phyloP scores from a whole-genome alignment of 1,140 invertebrate species.

The Ditylenchus dipsaci region DNA sequence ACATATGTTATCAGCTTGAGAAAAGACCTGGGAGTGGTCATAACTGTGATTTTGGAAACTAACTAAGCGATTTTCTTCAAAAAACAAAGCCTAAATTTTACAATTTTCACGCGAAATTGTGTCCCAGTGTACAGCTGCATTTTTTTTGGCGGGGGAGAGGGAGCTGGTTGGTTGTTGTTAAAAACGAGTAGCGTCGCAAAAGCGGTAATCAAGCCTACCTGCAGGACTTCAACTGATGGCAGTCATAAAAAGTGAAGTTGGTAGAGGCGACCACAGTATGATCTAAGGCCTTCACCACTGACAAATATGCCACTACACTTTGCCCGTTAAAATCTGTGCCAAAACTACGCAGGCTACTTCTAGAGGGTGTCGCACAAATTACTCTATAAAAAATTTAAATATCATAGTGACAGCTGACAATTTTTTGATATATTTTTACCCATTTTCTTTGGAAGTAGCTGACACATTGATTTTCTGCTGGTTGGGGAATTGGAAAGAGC shows the following conservation, averaged over 20 bases:
- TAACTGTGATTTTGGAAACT: too few relatives aligned
- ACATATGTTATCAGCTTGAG: too few relatives aligned
- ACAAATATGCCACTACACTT: slow-evolving; percentile 32
- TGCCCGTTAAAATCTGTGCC: background rate
- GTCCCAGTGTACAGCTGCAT: too few relatives aligned
- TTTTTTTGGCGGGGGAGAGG: too few relatives aligned
- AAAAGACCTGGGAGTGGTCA: too few relatives aligned
- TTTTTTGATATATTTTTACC: slow-evolving; percentile 13
- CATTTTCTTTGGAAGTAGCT: slow-evolving; percentile 17
- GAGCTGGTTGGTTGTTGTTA: too few relatives aligned
- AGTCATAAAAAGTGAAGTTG: slow-evolving; percentile 57
- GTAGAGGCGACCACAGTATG: slow-evolving; percentile 45
- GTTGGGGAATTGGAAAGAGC: slow-evolving; percentile 42
- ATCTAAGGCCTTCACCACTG: slow-evolving; percentile 33
- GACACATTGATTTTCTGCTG: slow-evolving; percentile 34
- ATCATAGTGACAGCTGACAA: too few relatives aligned
- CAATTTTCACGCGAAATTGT: too few relatives aligned
- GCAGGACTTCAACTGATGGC: slow-evolving; percentile 53
- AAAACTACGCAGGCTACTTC: slow-evolving; percentile 25
- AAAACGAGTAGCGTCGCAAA: too few relatives aligned
- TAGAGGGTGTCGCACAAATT: slow-evolving; percentile 39
- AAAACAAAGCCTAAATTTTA: too few relatives aligned
- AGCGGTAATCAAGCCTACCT: too few relatives aligned
- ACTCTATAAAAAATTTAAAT: slow-evolving; percentile 29
- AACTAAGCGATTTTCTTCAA: too few relatives aligned